Evolutionary conservation across 2,888 invertebrate genomes (phyloP).

Genomic region (Ditula angustiorana): DNA sequence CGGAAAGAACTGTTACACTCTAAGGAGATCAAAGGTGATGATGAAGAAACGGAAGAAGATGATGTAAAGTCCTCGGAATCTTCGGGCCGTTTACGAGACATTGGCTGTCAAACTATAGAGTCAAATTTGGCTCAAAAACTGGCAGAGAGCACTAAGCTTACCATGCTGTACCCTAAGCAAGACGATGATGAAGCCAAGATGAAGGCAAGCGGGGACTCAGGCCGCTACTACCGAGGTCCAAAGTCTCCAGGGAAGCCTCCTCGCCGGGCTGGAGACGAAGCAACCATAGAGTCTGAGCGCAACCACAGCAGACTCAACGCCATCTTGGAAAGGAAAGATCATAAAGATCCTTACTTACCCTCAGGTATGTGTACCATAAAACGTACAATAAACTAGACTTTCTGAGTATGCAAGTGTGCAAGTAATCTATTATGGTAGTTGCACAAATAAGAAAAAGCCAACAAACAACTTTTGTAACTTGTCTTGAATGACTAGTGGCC

Average conservation of each 20-base stretch:
- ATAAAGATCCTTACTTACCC: slow-evolving; percentile 76
- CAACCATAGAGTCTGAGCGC: slow-evolving; percentile 61
- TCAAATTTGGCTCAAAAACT: slow-evolving; percentile 69
- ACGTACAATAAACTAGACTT: no score
- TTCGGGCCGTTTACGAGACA: slow-evolving; percentile 67
- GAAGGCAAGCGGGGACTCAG: slow-evolving; percentile 75
- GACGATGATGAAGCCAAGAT: slow-evolving; percentile 68
- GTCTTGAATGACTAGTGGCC: no score
- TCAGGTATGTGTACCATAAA: slow-evolving; percentile 60
- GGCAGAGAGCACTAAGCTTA: slow-evolving; percentile 72
- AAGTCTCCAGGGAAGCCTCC: slow-evolving; percentile 52
- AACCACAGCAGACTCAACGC: slow-evolving; percentile 71
- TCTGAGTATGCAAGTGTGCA: no score
- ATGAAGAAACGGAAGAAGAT: slow-evolving; percentile 59
- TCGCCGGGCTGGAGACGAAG: slow-evolving; percentile 62
- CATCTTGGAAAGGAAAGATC: slow-evolving; percentile 74
- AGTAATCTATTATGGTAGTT: not conserved
- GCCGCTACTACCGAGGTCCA: slow-evolving; percentile 53
- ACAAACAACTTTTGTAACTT: not conserved
- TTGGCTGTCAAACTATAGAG: slow-evolving; percentile 78
- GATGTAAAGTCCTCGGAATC: slow-evolving; percentile 66
- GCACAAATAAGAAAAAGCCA: no score
- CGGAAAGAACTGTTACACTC: slow-evolving; percentile 70
- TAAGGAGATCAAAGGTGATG: slow-evolving; percentile 45
- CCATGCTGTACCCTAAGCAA: slow-evolving; percentile 78